Evolutionary conservation across 2,113 vertebrate species (phyloP).

Genomic region (Coracopsis vasa): DNA sequence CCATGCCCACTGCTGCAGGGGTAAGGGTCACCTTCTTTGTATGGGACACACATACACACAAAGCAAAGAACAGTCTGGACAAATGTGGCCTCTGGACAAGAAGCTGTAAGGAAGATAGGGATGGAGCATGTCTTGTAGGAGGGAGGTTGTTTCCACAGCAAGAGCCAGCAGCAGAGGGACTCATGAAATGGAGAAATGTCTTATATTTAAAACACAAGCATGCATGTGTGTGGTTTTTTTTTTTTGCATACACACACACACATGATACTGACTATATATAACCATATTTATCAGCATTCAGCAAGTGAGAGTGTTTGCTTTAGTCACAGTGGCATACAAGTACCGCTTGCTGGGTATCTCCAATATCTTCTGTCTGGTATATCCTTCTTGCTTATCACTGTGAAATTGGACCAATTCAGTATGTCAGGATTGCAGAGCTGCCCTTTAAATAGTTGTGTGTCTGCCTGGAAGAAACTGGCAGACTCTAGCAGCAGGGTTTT

Average conservation of each 20-base stretch:
- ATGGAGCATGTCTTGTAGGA: not conserved
- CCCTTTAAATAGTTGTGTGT: not conserved
- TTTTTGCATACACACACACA: not conserved
- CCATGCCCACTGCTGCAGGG: fast-evolving
- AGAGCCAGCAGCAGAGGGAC: not conserved
- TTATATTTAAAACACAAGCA: not conserved
- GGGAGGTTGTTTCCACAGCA: not conserved
- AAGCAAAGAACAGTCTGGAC: not conserved
- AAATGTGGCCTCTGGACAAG: not conserved
- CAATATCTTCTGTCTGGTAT: not conserved
- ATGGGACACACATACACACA: not conserved
- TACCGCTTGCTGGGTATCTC: fast-evolving
- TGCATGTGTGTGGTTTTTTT: not conserved
- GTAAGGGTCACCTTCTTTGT: not conserved
- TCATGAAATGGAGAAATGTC: not conserved
- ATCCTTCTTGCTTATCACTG: not conserved
- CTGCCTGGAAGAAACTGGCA: not conserved
- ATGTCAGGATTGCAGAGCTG: not conserved
- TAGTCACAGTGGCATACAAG: not conserved
- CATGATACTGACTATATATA: not conserved
- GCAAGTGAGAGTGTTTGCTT: not conserved
- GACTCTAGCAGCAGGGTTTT: not conserved
- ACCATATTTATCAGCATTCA: not conserved
- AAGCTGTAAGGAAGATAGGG: not conserved
- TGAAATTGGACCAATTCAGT: not conserved